phyloP scores from a whole-genome alignment of 1,140 invertebrate species.

The Phymastichus coffea region DNA sequence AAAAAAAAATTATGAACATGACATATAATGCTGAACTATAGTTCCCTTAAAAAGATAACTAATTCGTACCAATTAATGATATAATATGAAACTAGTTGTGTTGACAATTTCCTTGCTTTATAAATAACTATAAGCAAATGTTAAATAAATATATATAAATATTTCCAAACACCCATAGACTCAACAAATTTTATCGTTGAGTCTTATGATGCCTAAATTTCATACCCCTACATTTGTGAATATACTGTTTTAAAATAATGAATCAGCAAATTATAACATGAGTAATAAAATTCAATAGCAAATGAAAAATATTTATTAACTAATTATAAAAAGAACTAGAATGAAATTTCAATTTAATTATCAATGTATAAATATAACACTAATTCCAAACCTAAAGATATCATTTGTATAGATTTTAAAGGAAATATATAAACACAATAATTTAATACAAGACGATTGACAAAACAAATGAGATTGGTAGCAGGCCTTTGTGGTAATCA shows the following conservation, averaged over 20 bases:
- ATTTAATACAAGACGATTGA: no score
- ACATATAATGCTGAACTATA: neutral
- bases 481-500: constrained; percentile 52
- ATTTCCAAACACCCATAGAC: constrained; percentile 46
- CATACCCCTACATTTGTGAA: constrained; percentile 32
- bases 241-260: constrained; percentile 33
- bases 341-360: no score
- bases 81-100: no score
- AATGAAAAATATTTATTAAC: no score
- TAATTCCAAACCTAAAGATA: no score
- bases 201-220: constrained; percentile 44
- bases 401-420: neutral
- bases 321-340: no score
- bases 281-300: no score
- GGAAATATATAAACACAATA: no score
- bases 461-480: constrained; percentile 36
- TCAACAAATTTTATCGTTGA: constrained; percentile 34
- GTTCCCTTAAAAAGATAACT: neutral
- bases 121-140: no score
- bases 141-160: constrained; percentile 22
- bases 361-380: no score
- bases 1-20: constrained; percentile 18
- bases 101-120: no score
- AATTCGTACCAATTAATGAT: no score
- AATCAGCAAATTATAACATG: constrained; percentile 33